These are phyloP conservation scores for Nanger granti DNA, from an alignment of 2,113 vertebrate genomes.

Conservation along the genomic window DNA sequence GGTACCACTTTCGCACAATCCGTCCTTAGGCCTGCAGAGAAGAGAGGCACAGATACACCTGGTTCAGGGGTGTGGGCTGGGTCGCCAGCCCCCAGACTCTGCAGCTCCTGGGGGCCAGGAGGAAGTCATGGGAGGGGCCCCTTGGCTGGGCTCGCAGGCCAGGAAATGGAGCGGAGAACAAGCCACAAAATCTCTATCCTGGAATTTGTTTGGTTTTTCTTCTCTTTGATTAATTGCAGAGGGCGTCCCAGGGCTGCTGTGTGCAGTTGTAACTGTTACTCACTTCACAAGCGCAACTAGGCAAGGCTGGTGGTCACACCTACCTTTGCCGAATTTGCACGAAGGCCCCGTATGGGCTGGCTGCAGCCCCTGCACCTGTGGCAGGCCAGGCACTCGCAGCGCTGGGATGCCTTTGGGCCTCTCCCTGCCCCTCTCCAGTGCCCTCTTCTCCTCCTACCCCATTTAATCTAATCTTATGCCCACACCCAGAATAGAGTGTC, in stretches of 20 bases:
- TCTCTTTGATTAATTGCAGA: neutral
- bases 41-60: neutral
- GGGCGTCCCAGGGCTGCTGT: neutral
- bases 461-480: neutral
- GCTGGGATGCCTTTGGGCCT: neutral
- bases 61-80: neutral
- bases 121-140: neutral
- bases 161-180: neutral
- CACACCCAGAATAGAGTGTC: neutral
- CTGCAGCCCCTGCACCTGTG: neutral
- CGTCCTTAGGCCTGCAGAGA: neutral
- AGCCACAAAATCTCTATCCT: neutral
- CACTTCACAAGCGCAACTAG: neutral
- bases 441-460: neutral
- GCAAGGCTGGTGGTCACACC: neutral
- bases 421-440: neutral
- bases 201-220: neutral
- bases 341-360: neutral
- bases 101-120: neutral
- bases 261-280: neutral
- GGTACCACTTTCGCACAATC: slow-evolving; percentile 11
- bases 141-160: neutral
- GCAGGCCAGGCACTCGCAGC: neutral
- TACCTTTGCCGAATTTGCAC: neutral
- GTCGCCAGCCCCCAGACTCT: neutral